Base-by-base conservation (phyloP, 2,888 invertebrate genomes). In the Acleris sparsana region DNA sequence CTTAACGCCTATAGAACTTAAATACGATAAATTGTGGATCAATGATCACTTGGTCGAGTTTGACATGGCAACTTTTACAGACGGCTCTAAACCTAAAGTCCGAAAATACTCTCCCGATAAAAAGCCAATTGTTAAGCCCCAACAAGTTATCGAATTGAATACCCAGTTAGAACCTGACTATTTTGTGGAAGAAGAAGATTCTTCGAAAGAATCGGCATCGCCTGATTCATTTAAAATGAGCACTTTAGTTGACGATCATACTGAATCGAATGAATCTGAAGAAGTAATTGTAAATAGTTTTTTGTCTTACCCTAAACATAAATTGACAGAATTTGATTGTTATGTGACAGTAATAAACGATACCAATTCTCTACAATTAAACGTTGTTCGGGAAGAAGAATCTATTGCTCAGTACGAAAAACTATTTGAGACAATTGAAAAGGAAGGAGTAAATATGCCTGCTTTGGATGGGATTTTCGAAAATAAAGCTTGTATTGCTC, bases 401-500 rank as follows among this genome's bases (percentile, higher is more conserved):
- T 39, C 18, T 18, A 52, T 55, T 39, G 7, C 33, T 17, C n/a
- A n/a, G 9, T 66, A 61, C 11, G 56, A 56, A 43, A 33, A 51
- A 9, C 56, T 66, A 5, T 61, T 57, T 18, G 56, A 61, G 17
- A 55, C 16, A 11, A 46, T 66, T 2, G 22, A 66, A n/a, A 25
- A 51, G 5, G 44, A 61, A 43, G 52, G 56, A 22, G 46, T 46
- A 5, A 48, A 52, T 7, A 57, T 66, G 65, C 56, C 61, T 5
- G 46, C 44, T 1, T 72, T 94, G 5, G 64, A 72, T 5, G 73
- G 79, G n/a, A 75, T 80, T 66, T 74, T 65, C 60, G 78, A 74
- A 11, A 84, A 87, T 70, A 75, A 78, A 71, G 86, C 93, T 0
- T 96, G 96, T 75, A 83, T 94, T 72, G 90, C 94, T 39, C 81